Evolutionary conservation across 2,797 vertebrate genomes (phyloP).

Genomic region (Brachymystax lenok): DNA sequence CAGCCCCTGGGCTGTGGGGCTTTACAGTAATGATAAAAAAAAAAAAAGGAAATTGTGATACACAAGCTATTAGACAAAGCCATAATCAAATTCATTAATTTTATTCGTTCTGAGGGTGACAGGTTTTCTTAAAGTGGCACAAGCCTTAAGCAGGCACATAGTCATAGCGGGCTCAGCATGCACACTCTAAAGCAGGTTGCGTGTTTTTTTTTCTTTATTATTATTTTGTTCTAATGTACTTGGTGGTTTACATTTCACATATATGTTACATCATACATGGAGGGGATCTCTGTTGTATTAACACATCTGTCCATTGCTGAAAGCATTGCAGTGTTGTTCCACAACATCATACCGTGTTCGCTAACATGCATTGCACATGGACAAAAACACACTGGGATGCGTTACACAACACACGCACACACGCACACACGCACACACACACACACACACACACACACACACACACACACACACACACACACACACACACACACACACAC

Average conservation of each 20-base stretch:
- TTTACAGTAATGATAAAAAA: slow-evolving; percentile 99
- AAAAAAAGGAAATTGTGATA: slow-evolving; percentile 97
- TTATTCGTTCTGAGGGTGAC: slow-evolving; percentile 89
- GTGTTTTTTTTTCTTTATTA: not conserved
- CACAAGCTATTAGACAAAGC: slow-evolving; percentile 93
- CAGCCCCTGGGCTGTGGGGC: slow-evolving; percentile 87
- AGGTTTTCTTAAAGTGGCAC: slow-evolving; percentile 88
- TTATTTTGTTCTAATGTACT: not conserved
- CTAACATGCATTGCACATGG: not conserved
- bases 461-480: slow-evolving; percentile 21
- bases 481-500: not conserved
- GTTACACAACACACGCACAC: slow-evolving; percentile 4
- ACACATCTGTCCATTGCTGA: not conserved
- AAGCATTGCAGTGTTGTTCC: not conserved
- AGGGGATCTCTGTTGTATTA: not conserved
- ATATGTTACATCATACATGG: not conserved
- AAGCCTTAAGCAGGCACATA: slow-evolving; percentile 63
- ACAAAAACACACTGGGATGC: slow-evolving; percentile 7
- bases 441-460: slow-evolving; percentile 6
- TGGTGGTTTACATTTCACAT: not conserved
- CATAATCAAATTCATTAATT: slow-evolving; percentile 98
- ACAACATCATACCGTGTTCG: not conserved
- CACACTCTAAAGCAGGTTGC: not conserved
- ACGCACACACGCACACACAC: not conserved
- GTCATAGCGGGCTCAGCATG: slow-evolving; percentile 25